Percentiles rank a stretch among this genome's conserved stretches.
Conservation (phyloP, 2,113 vertebrate genomes). For the Sprattus sprattus region DNA sequence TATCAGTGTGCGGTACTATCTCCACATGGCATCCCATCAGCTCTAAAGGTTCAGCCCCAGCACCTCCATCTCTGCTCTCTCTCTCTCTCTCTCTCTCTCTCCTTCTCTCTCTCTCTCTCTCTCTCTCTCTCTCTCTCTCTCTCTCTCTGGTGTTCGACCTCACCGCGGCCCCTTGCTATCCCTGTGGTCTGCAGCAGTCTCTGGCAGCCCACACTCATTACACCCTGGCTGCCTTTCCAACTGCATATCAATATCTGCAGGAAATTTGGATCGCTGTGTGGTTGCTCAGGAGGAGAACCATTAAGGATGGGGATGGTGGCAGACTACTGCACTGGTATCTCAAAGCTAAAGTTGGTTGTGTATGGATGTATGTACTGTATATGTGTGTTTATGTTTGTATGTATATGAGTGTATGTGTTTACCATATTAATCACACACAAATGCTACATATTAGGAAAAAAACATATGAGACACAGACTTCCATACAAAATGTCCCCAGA, state of each 20-base stretch:
- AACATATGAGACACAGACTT: too few relatives aligned
- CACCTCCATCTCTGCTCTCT: not conserved
- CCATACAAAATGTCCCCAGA: too few relatives aligned
- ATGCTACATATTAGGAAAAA: too few relatives aligned
- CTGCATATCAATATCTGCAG: too few relatives aligned
- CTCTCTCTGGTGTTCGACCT: not conserved
- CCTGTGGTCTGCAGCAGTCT: not conserved
- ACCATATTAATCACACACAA: too few relatives aligned
- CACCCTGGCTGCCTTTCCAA: not conserved
- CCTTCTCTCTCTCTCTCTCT: not conserved
- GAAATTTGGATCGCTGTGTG: too few relatives aligned
- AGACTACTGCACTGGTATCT: too few relatives aligned
- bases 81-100: not conserved
- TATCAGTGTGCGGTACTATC: too few relatives aligned
- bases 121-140: not conserved
- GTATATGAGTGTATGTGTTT: not conserved
- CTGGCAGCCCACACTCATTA: not conserved
- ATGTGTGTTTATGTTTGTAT: not conserved
- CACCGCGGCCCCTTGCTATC: not conserved
- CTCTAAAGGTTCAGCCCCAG: not conserved
- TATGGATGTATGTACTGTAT: too few relatives aligned
- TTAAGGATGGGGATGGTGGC: too few relatives aligned
- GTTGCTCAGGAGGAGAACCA: too few relatives aligned
- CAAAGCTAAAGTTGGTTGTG: not conserved
- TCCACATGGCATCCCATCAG: too few relatives aligned